These are phyloP conservation scores for Axinella damicornis DNA, from an alignment of 37 sponge, comb jelly and placozoan species.

Conservation along the genomic window DNA sequence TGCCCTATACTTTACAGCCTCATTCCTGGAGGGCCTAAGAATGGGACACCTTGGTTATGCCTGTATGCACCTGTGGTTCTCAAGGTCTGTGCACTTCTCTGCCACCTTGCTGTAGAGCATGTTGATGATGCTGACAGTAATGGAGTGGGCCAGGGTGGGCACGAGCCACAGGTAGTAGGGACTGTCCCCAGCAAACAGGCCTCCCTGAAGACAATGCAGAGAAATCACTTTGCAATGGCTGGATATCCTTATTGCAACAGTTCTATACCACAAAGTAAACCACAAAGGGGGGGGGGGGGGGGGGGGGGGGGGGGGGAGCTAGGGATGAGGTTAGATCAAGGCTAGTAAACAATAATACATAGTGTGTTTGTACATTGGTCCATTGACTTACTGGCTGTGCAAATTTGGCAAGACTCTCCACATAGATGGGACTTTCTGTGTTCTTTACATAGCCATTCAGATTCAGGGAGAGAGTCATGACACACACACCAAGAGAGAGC, in stretches of 20 bases:
- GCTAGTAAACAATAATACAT: too few relatives aligned
- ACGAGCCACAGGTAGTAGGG: constrained; percentile 78
- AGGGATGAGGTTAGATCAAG: too few relatives aligned
- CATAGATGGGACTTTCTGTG: constrained; percentile 75
- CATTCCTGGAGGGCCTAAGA: too few relatives aligned
- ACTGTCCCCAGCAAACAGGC: constrained; percentile 79
- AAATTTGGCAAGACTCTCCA: constrained; percentile 54
- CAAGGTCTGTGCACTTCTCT: constrained; percentile 68
- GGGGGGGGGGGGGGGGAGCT: too few relatives aligned
- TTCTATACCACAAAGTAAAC: too few relatives aligned
- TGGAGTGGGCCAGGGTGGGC: constrained; percentile 69
- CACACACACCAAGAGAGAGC: constrained; percentile 53
- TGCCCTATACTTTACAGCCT: too few relatives aligned
- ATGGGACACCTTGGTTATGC: too few relatives aligned
- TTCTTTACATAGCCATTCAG: constrained; percentile 77
- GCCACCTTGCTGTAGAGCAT: constrained; percentile 68
- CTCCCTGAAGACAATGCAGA: constrained; percentile 70
- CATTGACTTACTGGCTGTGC: constrained; percentile 67
- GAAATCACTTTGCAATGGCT: too few relatives aligned
- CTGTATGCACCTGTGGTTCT: constrained; percentile 79
- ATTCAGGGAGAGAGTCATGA: constrained; percentile 82
- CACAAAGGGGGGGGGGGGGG: too few relatives aligned
- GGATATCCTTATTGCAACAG: too few relatives aligned
- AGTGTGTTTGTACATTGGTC: not conserved
- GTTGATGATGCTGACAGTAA: constrained; percentile 62